phyloP scores from a whole-genome alignment of 2,888 invertebrate species.

The Gymnocheta viridis region DNA sequence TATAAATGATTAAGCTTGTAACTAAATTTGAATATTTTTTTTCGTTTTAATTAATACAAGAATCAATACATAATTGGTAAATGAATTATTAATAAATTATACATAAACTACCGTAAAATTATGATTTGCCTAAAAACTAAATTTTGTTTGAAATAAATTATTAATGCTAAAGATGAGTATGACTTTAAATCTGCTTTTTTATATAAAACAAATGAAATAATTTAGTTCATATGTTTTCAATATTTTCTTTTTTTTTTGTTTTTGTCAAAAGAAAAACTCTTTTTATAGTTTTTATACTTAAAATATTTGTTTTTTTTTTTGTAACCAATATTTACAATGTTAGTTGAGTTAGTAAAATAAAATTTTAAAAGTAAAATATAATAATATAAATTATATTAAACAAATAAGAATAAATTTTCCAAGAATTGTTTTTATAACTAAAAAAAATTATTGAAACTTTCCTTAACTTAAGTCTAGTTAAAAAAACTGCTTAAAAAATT shows the following conservation, averaged over 20 bases:
- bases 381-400: slow-evolving; percentile 10
- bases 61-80: slow-evolving; percentile 20
- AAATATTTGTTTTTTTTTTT: slow-evolving; percentile 1
- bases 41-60: neutral
- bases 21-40: slow-evolving; percentile 12
- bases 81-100: slow-evolving; percentile 24
- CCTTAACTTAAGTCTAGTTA: slow-evolving; percentile 30
- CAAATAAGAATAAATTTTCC: neutral
- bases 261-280: neutral
- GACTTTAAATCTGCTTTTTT: neutral
- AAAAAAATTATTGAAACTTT: slow-evolving; percentile 6
- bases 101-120: slow-evolving; percentile 32
- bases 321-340: slow-evolving; percentile 56
- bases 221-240: slow-evolving; percentile 5
- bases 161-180: neutral
- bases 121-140: slow-evolving; percentile 43
- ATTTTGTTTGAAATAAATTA: slow-evolving; percentile 21
- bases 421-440: neutral
- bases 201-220: slow-evolving; percentile 23
- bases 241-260: neutral
- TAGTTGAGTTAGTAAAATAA: slow-evolving; percentile 37
- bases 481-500: slow-evolving; percentile 27
- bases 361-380: slow-evolving; percentile 6
- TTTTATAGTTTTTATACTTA: slow-evolving; percentile 22
- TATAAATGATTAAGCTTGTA: slow-evolving; percentile 9